phyloP scores from a whole-genome alignment of 2,888 invertebrate species.

The Acronicta psi region DNA sequence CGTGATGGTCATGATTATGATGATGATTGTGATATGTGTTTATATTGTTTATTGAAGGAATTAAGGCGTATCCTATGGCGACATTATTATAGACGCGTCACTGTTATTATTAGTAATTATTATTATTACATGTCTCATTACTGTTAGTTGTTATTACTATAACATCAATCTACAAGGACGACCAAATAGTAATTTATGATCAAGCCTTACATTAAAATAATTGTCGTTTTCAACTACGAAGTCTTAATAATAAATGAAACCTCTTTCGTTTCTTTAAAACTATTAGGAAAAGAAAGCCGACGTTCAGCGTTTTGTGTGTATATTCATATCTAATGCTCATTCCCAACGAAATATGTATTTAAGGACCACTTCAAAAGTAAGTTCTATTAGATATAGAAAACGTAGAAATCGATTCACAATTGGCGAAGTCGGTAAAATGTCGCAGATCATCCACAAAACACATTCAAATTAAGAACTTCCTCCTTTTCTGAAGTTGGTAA shows the following conservation, averaged over 20 bases:
- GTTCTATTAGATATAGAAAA: too few species aligned
- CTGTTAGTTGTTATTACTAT: conserved; percentile 4
- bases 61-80: conserved; percentile 21
- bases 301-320: too few species aligned
- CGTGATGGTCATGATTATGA: too few species aligned
- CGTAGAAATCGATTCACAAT: too few species aligned
- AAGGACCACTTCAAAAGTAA: too few species aligned
- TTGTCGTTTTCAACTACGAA: conserved; percentile 13
- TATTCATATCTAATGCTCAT: conserved; percentile 4
- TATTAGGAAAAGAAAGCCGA: too few species aligned
- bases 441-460: too few species aligned
- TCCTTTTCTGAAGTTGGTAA: too few species aligned
- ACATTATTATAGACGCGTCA: conserved; percentile 12
- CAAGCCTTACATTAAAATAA: conserved; percentile 11
- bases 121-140: conserved; percentile 16
- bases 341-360: too few species aligned
- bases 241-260: conserved; percentile 39
- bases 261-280: conserved; percentile 34
- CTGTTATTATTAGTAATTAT: conserved; percentile 11
- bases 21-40: too few species aligned
- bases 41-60: conserved; percentile 26
- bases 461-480: too few species aligned
- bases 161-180: conserved; percentile 2
- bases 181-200: conserved; percentile 17
- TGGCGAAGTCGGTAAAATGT: too few species aligned